Evolutionary conservation across 2,888 invertebrate genomes (phyloP), one percentile per base, ranked within the genome.

Genomic region (Anticlea derivata): DNA sequence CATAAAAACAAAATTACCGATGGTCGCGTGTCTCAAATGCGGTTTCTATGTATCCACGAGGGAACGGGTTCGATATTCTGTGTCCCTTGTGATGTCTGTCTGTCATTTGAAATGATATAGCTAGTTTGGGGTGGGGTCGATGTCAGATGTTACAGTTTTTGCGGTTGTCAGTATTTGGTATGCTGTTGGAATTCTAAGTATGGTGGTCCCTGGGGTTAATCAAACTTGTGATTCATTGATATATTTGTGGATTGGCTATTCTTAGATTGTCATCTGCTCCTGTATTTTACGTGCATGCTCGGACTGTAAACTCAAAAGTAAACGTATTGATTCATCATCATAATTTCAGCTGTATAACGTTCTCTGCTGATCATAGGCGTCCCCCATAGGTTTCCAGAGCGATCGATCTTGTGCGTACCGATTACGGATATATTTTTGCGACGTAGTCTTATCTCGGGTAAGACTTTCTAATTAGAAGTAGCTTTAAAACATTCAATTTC

Each of bases 41-140:
- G 78, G 79, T 81, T 79, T 76, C 74, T 49, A 44, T 83, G 83
- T 83, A 78, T 60, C 53, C 83, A 61, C 80, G 7, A 23, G 83
- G 80, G 83, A 74, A 52, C 44, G 66, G 70, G 74, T 67, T 75
- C 73, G 70, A 68, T 73, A 66, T 71, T 68, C 73, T 52, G 58
- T 48, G 55, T 69, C 69, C 68, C 72, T 38, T 38, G 70, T 53
- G 73, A 61, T 65, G 51, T 43, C 49, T 50, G 61, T 56, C 61
- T 50, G 58, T 60, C 61, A 46, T 50, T 46, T 35, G 48, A 48
- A 48, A 53, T 49, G 45, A 45, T 50, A 49, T 40, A 50, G 43
- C 40, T 56, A 52, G 49, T 52, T 51, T 31, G 49, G 55, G 48
- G 38, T 39, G 48, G 48, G 47, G 47, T 48, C 35, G 41, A 29